Percentiles rank a stretch among this genome's conserved stretches.
These are phyloP conservation scores for Drosophila mayaguana DNA, from an alignment of 2,888 invertebrate species.

Conservation along the genomic window DNA sequence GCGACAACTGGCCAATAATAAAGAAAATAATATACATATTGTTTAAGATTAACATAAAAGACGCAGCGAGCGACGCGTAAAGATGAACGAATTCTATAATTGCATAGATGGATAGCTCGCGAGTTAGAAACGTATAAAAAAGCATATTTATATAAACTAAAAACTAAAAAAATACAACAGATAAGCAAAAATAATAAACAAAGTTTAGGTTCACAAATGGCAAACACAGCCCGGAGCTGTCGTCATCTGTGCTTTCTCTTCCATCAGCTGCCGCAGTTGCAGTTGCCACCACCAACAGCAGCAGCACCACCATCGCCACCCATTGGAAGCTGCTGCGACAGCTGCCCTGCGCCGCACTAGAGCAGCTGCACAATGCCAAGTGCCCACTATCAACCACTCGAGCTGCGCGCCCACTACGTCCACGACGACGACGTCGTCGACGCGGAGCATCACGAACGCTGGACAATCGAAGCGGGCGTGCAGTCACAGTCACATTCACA, in stretches of 20 bases:
- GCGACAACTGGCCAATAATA: slow-evolving; percentile 25
- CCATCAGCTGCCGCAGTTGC: slow-evolving; percentile 26
- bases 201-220: slow-evolving; percentile 48
- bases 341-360: slow-evolving; percentile 27
- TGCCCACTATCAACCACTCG: slow-evolving; percentile 70
- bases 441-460: not conserved
- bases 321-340: slow-evolving; percentile 15
- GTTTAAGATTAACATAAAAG: slow-evolving; percentile 8
- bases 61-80: not conserved
- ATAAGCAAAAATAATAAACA: not conserved
- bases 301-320: not conserved
- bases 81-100: slow-evolving; percentile 37
- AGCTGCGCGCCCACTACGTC: slow-evolving; percentile 44
- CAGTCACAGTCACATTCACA: slow-evolving; percentile 1
- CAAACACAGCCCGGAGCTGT: slow-evolving; percentile 43
- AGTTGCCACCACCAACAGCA: slow-evolving; percentile 5
- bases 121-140: not conserved
- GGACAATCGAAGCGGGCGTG: not conserved
- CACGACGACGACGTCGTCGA: slow-evolving; percentile 41
- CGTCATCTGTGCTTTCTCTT: slow-evolving; percentile 37
- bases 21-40: slow-evolving; percentile 17
- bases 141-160: not conserved
- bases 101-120: not conserved
- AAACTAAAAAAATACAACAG: slow-evolving; percentile 2
- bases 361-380: slow-evolving; percentile 62